phyloP scores from a whole-genome alignment of 2,797 vertebrate genomes.

The Momotus momota region DNA sequence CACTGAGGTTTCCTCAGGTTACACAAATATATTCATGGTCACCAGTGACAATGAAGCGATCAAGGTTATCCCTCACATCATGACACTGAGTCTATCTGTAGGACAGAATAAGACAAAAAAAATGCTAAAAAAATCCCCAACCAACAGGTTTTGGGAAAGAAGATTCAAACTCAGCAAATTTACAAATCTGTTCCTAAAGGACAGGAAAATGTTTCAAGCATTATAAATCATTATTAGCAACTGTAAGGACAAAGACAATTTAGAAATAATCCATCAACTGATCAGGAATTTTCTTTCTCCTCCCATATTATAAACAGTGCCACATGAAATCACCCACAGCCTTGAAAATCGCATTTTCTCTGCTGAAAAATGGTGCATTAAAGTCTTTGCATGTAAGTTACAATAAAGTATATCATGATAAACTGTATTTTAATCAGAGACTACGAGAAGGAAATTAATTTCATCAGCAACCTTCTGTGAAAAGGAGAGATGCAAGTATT shows the following conservation, averaged over 20 bases:
- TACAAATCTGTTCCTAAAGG: background rate
- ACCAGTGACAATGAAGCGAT: background rate
- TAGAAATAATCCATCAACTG: slow-evolving; percentile 50
- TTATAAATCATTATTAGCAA: slow-evolving; percentile 62
- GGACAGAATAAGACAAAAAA: background rate
- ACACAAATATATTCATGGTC: background rate
- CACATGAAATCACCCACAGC: background rate
- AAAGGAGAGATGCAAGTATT: background rate
- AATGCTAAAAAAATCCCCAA: background rate
- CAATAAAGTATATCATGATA: slow-evolving; percentile 4
- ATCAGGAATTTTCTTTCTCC: slow-evolving; percentile 28
- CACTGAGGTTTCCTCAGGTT: background rate
- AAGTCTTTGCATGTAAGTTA: background rate
- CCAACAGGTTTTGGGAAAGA: background rate
- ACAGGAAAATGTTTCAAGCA: background rate
- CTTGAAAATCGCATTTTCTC: background rate
- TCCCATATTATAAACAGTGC: background rate
- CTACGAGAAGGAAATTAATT: slow-evolving; percentile 28
- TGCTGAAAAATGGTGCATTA: background rate
- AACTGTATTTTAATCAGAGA: slow-evolving; percentile 34
- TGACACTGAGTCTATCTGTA: background rate
- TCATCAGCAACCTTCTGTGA: background rate
- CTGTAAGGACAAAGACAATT: slow-evolving; percentile 34
- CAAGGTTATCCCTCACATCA: background rate
- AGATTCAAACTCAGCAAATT: background rate